Base-by-base conservation (phyloP, 2,113 vertebrate species). In the Aldabrachelys gigantea region DNA sequence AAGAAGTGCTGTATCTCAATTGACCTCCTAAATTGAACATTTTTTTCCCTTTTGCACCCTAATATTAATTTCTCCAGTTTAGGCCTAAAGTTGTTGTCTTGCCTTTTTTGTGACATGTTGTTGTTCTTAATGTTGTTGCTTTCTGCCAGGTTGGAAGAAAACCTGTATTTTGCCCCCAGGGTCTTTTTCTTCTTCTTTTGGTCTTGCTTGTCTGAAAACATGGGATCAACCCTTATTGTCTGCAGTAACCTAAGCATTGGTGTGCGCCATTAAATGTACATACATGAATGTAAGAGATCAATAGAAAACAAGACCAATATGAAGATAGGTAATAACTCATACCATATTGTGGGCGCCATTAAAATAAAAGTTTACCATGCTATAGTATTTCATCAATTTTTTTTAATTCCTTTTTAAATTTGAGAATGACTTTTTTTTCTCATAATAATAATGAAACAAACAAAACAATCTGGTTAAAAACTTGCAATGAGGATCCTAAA, bases 181-280 rank as follows among this genome's bases (percentile, higher is more conserved):
- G 7, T 76, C 41, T 47, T 8, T 41, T 94, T 93, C 0, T 8
- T 27, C 87, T 91, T 92, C n/a, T 72, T 82, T n/a, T 62, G 41
- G 27, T 49, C 95, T 47, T 38, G 89, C 83, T 94, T 89, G 86
- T 81, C 35, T 86, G 85, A 88, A 88, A 96, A 81, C 78, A 91
- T 65, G 92, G 80, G 83, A 75, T 92, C 85, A 94, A 29, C 81
- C 81, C 31, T 57, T 89, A 53, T 84, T 89, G 81, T 57, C 75
- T 95, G 92, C 94, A 96, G 93, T 97, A 94, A 96, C 90, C 83
- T 59, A 87, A 87, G 90, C 96, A 90, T 57, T 96, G 93, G 84
- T 35, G 93, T 93, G 92, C 96, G 87, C 96, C 95, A 95, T 96
- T 94, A 95, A 96, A 94, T 89, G 95, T 95, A 96, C 92, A 95